Evolutionary conservation across 2,113 vertebrate genomes (phyloP).

Genomic region (Prunella himalayana): DNA sequence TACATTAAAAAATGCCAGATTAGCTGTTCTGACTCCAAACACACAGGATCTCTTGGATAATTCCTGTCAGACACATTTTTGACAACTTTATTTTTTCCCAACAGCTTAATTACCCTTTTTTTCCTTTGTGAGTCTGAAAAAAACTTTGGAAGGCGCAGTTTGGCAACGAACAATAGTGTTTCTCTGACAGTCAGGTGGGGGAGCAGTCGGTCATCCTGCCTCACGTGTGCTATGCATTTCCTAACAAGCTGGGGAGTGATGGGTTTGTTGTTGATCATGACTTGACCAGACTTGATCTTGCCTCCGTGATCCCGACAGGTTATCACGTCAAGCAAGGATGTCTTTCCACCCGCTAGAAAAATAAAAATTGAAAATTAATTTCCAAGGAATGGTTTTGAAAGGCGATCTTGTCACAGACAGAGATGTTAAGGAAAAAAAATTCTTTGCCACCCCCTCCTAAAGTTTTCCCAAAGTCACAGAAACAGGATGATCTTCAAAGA

Average conservation of each 20-base stretch:
- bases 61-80: conserved; percentile 52
- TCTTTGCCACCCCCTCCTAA: accelerated
- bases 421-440: not conserved
- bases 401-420: not conserved
- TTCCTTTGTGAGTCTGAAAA: conserved; percentile 86
- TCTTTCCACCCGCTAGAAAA: conserved; percentile 84
- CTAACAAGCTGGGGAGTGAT: conserved; percentile 82
- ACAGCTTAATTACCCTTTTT: conserved; percentile 82
- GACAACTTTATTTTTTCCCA: conserved; percentile 57
- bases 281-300: conserved; percentile 78
- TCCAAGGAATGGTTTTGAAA: not conserved
- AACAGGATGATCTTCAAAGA: not conserved
- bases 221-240: conserved; percentile 88
- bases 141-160: conserved; percentile 85
- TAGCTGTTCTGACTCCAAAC: conserved; percentile 50
- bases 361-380: not conserved
- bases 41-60: conserved; percentile 19
- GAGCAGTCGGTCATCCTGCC: conserved; percentile 90
- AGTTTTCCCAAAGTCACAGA: not conserved
- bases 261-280: conserved; percentile 83
- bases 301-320: conserved; percentile 86
- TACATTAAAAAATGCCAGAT: conserved; percentile 40
- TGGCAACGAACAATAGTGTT: conserved; percentile 87
- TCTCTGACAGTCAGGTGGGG: conserved; percentile 91
- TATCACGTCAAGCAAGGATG: conserved; percentile 89